These are phyloP conservation scores for Choreutis nemorana DNA, from an alignment of 2,888 invertebrate species.

Conservation along the genomic window DNA sequence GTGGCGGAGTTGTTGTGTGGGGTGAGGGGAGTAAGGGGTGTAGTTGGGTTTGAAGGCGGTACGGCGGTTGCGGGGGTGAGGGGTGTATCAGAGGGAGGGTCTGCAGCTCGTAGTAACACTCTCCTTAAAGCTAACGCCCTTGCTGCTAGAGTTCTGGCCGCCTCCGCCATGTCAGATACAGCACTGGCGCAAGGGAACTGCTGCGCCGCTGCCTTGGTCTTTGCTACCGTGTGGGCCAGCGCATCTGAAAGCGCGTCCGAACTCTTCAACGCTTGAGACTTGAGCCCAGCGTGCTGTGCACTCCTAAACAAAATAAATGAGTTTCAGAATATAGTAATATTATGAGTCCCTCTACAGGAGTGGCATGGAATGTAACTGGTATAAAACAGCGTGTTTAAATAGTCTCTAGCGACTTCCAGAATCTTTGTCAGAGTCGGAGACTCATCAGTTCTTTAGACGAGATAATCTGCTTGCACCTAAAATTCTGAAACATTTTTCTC, in stretches of 20 bases:
- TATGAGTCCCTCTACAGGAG: too few species aligned
- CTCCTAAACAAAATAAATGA: constrained; percentile 61
- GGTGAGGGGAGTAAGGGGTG: constrained; percentile 35
- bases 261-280: constrained; percentile 75
- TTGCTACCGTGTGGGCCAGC: constrained; percentile 81
- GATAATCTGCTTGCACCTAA: too few species aligned
- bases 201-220: constrained; percentile 90
- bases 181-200: constrained; percentile 91
- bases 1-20: constrained; percentile 24
- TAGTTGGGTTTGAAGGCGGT: constrained; percentile 33
- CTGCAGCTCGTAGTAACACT: constrained; percentile 75
- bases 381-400: too few species aligned
- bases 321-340: too few species aligned
- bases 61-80: constrained; percentile 37
- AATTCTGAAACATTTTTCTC: too few species aligned
- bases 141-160: constrained; percentile 85
- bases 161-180: constrained; percentile 93
- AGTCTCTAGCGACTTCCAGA: too few species aligned
- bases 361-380: too few species aligned
- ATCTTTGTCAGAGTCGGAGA: too few species aligned
- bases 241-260: constrained; percentile 85
- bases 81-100: constrained; percentile 38
- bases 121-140: constrained; percentile 82
- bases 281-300: constrained; percentile 76
- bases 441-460: too few species aligned